Evolutionary conservation across 2,113 vertebrate genomes (phyloP).

Genomic region (Butorides virescens): DNA sequence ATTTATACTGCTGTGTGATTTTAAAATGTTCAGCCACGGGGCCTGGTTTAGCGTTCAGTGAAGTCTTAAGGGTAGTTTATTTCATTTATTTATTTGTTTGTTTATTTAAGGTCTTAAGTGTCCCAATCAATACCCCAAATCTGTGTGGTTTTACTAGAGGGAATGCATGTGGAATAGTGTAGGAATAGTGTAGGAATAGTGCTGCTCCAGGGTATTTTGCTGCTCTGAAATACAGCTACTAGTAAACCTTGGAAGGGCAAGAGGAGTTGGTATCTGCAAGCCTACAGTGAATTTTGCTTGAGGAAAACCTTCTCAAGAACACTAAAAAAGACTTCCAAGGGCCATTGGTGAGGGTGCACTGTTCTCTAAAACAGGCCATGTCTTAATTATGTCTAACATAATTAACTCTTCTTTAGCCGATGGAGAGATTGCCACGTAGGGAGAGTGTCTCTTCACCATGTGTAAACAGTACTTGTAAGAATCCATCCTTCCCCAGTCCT

Average conservation of each 20-base stretch:
- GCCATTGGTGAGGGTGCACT: background rate
- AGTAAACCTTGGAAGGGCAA: background rate
- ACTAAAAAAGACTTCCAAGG: background rate
- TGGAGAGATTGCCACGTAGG: background rate
- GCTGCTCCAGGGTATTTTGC: background rate
- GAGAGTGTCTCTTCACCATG: background rate
- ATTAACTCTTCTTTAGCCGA: background rate
- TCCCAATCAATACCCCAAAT: background rate
- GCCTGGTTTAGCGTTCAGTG: background rate
- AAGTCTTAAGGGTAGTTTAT: background rate
- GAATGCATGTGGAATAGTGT: fast-evolving
- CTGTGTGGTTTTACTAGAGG: background rate
- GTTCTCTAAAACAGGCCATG: fast-evolving
- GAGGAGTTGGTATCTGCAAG: background rate
- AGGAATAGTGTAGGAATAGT: too few species aligned
- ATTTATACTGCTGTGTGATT: background rate
- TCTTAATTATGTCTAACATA: background rate
- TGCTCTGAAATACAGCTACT: background rate
- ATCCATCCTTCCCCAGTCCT: background rate
- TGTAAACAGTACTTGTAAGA: background rate
- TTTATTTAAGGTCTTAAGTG: background rate
- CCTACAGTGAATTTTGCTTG: background rate
- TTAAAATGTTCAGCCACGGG: background rate
- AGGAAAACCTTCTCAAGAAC: background rate
- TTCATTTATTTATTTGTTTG: background rate